Percentiles rank a stretch among this genome's conserved stretches.
Evolutionary conservation across 2,888 invertebrate species (phyloP).

Genomic region (Hirtodrosophila cameraria): DNA sequence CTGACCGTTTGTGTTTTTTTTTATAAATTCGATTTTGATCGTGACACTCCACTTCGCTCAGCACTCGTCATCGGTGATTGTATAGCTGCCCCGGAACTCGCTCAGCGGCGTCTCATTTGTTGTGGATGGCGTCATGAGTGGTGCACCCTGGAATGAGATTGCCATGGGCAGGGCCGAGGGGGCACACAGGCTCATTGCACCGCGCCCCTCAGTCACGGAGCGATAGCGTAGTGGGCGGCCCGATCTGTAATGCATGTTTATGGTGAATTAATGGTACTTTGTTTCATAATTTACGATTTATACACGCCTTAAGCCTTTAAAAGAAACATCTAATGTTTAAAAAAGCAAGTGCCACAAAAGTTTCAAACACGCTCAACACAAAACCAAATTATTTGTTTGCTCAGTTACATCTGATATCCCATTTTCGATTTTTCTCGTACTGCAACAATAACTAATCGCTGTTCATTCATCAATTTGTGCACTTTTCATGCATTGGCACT

Average conservation of each 20-base stretch:
- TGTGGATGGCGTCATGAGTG: conserved; percentile 82
- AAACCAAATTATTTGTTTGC: no score
- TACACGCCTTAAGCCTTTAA: no score
- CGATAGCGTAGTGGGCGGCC: conserved; percentile 89
- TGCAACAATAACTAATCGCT: conserved; percentile 30
- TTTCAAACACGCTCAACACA: no score
- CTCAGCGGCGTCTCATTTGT: conserved; percentile 82
- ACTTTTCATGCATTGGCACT: conserved; percentile 19
- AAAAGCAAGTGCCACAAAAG: no score
- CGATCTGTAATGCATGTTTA: conserved; percentile 85
- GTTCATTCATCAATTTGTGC: conserved; percentile 27
- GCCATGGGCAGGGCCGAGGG: conserved; percentile 90
- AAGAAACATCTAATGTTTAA: no score
- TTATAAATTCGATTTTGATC: conserved; percentile 50
- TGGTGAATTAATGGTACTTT: not conserved
- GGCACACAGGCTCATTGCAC: conserved; percentile 89
- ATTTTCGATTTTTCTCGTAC: not conserved
- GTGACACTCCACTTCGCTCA: conserved; percentile 47
- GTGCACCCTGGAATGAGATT: conserved; percentile 89
- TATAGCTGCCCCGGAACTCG: conserved; percentile 83
- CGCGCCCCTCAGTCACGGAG: conserved; percentile 89
- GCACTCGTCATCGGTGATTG: conserved; percentile 83
- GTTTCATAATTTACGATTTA: no score
- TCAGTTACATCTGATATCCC: no score
- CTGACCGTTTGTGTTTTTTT: not conserved